These are phyloP conservation scores for Venturia canescens DNA, from an alignment of 1,140 invertebrate genomes.

Conservation along the genomic window DNA sequence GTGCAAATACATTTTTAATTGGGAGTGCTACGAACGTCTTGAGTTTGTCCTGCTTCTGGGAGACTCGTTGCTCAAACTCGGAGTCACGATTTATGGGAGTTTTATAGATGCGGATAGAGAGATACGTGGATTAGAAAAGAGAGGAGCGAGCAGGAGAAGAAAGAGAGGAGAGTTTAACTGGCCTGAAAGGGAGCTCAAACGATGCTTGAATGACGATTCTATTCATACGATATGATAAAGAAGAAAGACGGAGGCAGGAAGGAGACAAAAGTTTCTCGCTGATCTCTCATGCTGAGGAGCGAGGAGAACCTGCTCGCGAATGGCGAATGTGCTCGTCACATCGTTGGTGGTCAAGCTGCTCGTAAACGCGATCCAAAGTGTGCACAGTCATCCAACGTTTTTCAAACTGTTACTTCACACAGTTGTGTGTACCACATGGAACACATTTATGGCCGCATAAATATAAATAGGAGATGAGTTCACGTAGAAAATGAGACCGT, in stretches of 20 bases:
- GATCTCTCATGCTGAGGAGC: not conserved
- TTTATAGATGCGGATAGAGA: not conserved
- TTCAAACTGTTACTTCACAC: slow-evolving; percentile 8
- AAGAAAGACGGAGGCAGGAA: slow-evolving; percentile 21
- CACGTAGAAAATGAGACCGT: too few species aligned
- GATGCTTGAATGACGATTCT: slow-evolving; percentile 22
- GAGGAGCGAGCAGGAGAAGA: not conserved
- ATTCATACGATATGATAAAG: not conserved
- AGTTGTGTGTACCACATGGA: not conserved
- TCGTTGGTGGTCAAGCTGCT: slow-evolving; percentile 9
- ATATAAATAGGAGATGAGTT: too few species aligned
- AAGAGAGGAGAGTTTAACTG: not conserved
- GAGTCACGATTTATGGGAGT: too few species aligned
- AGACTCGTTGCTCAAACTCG: too few species aligned
- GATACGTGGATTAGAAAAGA: not conserved
- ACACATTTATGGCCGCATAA: not conserved
- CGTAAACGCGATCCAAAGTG: slow-evolving; percentile 20
- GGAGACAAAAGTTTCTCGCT: slow-evolving; percentile 17
- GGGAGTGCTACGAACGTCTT: too few species aligned
- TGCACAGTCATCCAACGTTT: slow-evolving; percentile 12
- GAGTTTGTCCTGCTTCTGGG: too few species aligned
- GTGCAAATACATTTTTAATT: too few species aligned
- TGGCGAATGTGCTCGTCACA: not conserved
- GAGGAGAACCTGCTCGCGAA: not conserved
- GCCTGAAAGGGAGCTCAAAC: slow-evolving; percentile 11